Evolutionary conservation across 2,888 invertebrate genomes (phyloP).

Genomic region (Byasa hedistus): DNA sequence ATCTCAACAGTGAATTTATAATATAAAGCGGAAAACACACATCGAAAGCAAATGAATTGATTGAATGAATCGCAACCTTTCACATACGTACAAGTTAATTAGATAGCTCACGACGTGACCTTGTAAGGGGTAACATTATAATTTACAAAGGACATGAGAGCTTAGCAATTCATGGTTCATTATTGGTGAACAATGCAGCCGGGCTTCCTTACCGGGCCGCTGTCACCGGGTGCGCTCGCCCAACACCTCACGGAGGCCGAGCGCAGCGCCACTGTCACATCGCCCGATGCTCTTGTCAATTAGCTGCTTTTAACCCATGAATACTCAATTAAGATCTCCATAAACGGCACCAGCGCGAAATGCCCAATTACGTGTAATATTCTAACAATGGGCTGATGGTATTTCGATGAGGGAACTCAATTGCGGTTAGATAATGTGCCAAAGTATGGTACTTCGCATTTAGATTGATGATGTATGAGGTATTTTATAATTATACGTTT

Average conservation of each 20-base stretch:
- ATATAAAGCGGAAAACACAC: neutral
- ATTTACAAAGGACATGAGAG: conserved; percentile 23
- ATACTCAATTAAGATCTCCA: conserved; percentile 53
- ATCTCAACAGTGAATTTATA: too few relatives aligned
- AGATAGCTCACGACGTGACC: conserved; percentile 27
- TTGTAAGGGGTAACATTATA: conserved; percentile 30
- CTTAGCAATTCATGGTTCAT: conserved; percentile 26
- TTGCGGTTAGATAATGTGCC: neutral
- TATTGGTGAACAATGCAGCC: conserved; percentile 28
- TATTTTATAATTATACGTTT: too few relatives aligned
- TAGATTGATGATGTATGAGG: too few relatives aligned
- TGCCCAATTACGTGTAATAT: conserved; percentile 45
- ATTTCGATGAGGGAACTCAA: conserved; percentile 18
- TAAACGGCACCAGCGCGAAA: conserved; percentile 44
- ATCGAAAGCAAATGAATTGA: neutral
- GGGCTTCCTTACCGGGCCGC: conserved; percentile 30
- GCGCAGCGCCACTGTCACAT: conserved; percentile 37
- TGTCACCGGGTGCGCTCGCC: conserved; percentile 32
- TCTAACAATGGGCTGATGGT: conserved; percentile 26
- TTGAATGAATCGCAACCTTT: conserved; percentile 3
- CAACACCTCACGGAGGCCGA: conserved; percentile 36
- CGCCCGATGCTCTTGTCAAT: conserved; percentile 51
- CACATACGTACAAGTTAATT: conserved; percentile 21
- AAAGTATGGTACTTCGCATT: too few relatives aligned
- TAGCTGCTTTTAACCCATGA: conserved; percentile 48